A percentile compares a stretch with the other conserved stretches of the same genome.
phyloP scores from a whole-genome alignment of 2,113 vertebrate species.

The Bubo blakistoni region DNA sequence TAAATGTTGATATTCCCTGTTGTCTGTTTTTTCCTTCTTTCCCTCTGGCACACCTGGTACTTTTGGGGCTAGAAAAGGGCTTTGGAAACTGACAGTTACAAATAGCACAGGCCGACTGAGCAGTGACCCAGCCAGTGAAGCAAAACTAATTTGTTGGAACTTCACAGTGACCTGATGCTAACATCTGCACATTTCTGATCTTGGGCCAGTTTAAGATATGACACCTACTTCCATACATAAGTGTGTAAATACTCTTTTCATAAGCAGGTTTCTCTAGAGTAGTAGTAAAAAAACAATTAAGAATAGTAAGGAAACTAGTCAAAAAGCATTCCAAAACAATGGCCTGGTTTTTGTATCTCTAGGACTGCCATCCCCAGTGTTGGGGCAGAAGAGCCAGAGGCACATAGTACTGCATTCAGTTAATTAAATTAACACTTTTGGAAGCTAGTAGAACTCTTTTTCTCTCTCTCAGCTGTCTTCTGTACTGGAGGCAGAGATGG shows the following conservation, averaged over 20 bases:
- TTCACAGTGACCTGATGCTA: neutral
- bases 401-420: neutral
- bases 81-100: neutral
- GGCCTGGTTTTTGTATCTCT: neutral
- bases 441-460: neutral
- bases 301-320: neutral
- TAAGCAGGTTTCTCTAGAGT: neutral
- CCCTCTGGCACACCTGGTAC: neutral
- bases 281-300: neutral
- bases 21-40: neutral
- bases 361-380: neutral
- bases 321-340: neutral
- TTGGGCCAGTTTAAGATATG: neutral
- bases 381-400: neutral
- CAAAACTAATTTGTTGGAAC: neutral
- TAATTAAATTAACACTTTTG: neutral
- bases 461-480: slow-evolving; percentile 84
- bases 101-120: neutral
- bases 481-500: slow-evolving; percentile 95
- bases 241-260: neutral
- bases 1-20: slow-evolving; percentile 52
- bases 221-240: neutral
- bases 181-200: neutral
- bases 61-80: neutral
- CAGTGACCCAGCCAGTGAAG: neutral